Evolutionary conservation across 2,113 vertebrate genomes (phyloP), one percentile per base, ranked within the genome.

Genomic region (Dipodomys merriami): DNA sequence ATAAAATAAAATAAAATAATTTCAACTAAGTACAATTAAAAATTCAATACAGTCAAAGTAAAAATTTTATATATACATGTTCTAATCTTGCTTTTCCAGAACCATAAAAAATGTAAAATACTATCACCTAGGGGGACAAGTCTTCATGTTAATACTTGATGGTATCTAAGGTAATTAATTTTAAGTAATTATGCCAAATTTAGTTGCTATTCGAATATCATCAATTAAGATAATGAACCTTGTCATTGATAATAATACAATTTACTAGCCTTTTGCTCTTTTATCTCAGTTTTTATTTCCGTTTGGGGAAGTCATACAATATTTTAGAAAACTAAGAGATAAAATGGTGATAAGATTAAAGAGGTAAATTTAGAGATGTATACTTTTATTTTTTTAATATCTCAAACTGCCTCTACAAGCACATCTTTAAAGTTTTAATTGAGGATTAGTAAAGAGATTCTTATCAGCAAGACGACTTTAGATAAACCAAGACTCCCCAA

Each of bases 181-280:
- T 95, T 85, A 94, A 91, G 71, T 81, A 92, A 93, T 95, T 94
- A 91, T 90, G 33, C 30, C 80, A 96, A 78, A 95, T 92, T 91
- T 96, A n/a, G 68, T 95, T 95, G 64, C 71, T 76, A 3, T 95
- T 96, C n/a, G 94, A 30, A 39, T 92, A 39, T 81, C 82, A 87
- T 95, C 95, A 88, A 25, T 87, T 80, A 95, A 88, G 25, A 77
- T 80, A 90, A 93, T 65, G 8, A 90, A 46, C 81, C 20, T 46
- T 92, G 46, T 91, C 44, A 85, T 29, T 81, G 83, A 83, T 95
- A 72, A 65, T 68, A 80, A 20, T 91, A 67, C 1, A 20, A 13
- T 80, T 95, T 95, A 72, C 18, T 79, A 49, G 0, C 5, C 65
- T 53, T 96, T 95, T 88, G 25, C 25, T 96, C 10, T 23, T 65